These are phyloP conservation scores for Lanius ludovicianus DNA, from an alignment of 2,113 vertebrate species.

Conservation along the genomic window DNA sequence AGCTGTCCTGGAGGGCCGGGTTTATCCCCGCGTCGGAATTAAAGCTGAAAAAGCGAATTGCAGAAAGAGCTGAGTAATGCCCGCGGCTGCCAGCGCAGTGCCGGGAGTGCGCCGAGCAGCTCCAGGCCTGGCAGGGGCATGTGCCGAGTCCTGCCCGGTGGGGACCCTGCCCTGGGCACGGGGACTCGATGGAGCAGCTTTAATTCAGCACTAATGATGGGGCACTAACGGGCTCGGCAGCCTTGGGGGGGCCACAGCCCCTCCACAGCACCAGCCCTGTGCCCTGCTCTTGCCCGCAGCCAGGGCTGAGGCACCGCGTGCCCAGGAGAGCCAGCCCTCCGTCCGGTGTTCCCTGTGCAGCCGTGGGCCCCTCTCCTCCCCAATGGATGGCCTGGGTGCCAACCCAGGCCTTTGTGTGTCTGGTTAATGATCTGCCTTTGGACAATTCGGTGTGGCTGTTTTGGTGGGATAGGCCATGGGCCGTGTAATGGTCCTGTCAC, in stretches of 20 bases:
- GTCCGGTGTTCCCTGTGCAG: neutral
- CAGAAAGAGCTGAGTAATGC: neutral
- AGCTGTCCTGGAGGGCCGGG: neutral
- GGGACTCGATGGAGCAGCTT: neutral
- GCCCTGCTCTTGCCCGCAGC: neutral
- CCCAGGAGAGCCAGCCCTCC: neutral
- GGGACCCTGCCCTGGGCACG: neutral
- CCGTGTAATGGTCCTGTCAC: neutral
- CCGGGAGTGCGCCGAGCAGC: neutral
- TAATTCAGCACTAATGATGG: neutral
- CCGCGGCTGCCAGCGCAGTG: neutral
- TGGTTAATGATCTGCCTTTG: neutral
- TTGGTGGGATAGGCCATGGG: neutral
- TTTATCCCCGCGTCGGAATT: accelerated
- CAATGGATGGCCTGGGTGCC: neutral
- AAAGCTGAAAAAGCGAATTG: neutral
- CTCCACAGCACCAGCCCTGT: neutral
- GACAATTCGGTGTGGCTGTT: neutral
- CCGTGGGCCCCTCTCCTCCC: neutral
- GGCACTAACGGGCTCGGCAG: too few relatives aligned
- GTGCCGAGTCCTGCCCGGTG: neutral
- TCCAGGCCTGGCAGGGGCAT: neutral
- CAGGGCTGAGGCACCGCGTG: neutral
- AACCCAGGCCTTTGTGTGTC: neutral
- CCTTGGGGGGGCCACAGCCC: neutral